A percentile compares a stretch with the other conserved stretches of the same genome.
phyloP scores from a whole-genome alignment of 1,140 invertebrate genomes.

The Temnothorax curvispinosus region DNA sequence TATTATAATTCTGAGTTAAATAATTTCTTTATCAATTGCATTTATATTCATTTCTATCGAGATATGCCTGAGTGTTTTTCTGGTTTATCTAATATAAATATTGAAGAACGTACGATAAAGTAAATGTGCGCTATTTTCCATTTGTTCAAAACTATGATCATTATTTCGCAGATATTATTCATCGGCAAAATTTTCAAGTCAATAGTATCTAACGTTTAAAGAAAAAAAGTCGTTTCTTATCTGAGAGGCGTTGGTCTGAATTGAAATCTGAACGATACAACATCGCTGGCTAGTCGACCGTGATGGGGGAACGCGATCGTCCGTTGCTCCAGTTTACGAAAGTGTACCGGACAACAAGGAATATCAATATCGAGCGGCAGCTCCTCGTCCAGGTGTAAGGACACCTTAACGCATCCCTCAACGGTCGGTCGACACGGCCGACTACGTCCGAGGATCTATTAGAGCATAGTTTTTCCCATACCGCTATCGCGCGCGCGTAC shows the following conservation, averaged over 20 bases:
- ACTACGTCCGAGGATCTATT: constrained; percentile 37
- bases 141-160: background rate
- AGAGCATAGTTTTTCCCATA: constrained; percentile 61
- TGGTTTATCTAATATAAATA: background rate
- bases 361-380: constrained; percentile 62
- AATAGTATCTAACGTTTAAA: background rate
- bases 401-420: constrained; percentile 67
- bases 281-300: background rate
- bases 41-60: background rate
- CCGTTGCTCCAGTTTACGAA: constrained; percentile 80
- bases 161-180: background rate
- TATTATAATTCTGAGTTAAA: background rate
- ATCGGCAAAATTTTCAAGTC: background rate
- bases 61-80: background rate
- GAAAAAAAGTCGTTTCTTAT: background rate
- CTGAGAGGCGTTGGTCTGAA: background rate
- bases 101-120: background rate
- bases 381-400: constrained; percentile 63
- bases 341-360: constrained; percentile 66
- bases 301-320: constrained; percentile 60
- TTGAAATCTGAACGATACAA: background rate
- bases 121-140: background rate
- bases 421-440: constrained; percentile 56
- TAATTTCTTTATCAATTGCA: background rate
- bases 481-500: constrained; percentile 28